Conservation (phyloP, 2,888 invertebrate species). For the Meteorus colon region DNA sequence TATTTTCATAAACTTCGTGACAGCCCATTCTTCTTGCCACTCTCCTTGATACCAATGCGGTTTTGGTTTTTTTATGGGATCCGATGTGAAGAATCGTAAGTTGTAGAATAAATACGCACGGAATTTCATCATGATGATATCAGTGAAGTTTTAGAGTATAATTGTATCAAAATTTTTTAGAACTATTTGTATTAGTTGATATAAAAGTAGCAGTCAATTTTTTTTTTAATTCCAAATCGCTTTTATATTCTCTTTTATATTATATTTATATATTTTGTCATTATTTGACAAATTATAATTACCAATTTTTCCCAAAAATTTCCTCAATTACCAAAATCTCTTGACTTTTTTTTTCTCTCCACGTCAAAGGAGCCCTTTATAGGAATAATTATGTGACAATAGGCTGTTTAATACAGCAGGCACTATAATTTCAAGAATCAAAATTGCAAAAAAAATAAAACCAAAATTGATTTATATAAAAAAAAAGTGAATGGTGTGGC, state of each 20-base stretch:
- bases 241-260: constrained; percentile 13
- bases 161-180: neutral
- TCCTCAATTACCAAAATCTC: constrained; percentile 33
- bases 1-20: neutral
- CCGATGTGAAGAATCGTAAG: neutral
- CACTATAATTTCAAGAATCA: constrained; percentile 64
- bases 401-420: constrained; percentile 65
- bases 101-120: neutral
- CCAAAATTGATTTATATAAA: neutral
- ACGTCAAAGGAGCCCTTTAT: constrained; percentile 61
- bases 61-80: constrained; percentile 8
- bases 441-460: neutral
- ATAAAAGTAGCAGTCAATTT: neutral
- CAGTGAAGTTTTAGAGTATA: neutral
- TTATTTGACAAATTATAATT: constrained; percentile 46
- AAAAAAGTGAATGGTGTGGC: constrained; percentile 46
- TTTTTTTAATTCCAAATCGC: neutral
- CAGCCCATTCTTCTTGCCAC: neutral
- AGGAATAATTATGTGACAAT: constrained; percentile 53
- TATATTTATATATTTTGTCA: constrained; percentile 10
- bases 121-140: neutral
- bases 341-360: constrained; percentile 49
- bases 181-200: neutral
- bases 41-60: neutral
- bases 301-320: constrained; percentile 53